Evolutionary conservation across 2,113 vertebrate genomes (phyloP).

Genomic region (Capricornis sumatraensis): DNA sequence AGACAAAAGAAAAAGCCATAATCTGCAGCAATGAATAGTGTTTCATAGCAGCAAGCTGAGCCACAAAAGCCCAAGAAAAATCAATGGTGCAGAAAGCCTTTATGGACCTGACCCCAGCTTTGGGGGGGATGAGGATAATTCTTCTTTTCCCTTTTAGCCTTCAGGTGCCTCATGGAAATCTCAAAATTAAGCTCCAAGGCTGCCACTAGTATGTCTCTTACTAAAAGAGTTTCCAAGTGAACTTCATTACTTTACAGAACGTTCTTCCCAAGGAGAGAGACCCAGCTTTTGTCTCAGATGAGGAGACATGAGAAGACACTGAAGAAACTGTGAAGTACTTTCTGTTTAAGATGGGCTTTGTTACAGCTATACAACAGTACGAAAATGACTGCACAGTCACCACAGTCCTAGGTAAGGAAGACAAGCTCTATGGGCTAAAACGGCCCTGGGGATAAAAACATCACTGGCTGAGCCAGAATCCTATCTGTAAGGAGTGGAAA

Average conservation of each 20-base stretch:
- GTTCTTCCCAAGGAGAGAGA: neutral
- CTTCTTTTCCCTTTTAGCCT: slow-evolving; percentile 19
- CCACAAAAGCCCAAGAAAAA: slow-evolving; percentile 55
- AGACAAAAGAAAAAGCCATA: slow-evolving; percentile 62
- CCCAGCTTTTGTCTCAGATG: neutral
- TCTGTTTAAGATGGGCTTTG: neutral
- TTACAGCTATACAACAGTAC: neutral
- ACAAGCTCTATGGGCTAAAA: neutral
- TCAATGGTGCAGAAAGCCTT: slow-evolving; percentile 27
- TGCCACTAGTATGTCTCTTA: neutral
- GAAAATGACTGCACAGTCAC: neutral
- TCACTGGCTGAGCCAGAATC: neutral
- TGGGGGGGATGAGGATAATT: neutral
- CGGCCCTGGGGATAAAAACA: neutral
- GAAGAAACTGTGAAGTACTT: neutral
- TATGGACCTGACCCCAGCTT: slow-evolving; percentile 46
- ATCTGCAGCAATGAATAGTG: slow-evolving; percentile 25
- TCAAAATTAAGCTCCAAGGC: slow-evolving; percentile 36
- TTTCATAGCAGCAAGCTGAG: slow-evolving; percentile 51
- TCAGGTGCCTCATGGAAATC: neutral
- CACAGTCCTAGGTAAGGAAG: neutral
- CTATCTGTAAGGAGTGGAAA: neutral
- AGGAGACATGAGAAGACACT: neutral
- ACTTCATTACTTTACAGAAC: neutral
- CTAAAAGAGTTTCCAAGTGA: neutral